Conservation (phyloP, 2,113 vertebrate genomes). For the Meleagris gallopavo region DNA sequence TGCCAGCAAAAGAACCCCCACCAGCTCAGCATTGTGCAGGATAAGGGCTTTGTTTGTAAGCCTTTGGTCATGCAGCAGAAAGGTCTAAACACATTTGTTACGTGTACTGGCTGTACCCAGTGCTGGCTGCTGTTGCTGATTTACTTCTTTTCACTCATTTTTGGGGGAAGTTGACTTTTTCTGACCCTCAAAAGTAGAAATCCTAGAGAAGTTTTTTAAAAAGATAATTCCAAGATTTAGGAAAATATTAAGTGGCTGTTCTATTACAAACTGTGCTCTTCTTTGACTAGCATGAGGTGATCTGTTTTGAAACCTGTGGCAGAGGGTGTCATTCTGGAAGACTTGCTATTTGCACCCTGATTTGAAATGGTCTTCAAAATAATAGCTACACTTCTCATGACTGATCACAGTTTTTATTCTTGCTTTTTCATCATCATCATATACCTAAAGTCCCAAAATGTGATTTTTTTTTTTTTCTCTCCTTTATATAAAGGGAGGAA, state of each 20-base stretch:
- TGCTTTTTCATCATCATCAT: neutral
- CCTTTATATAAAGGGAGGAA: neutral
- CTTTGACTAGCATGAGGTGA: neutral
- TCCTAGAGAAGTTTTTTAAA: neutral
- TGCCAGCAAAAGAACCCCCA: neutral
- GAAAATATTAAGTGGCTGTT: neutral
- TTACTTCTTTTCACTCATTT: neutral
- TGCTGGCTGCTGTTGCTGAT: constrained; percentile 15
- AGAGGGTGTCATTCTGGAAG: neutral
- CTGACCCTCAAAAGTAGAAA: neutral
- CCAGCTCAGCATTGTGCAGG: neutral
- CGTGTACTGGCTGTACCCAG: neutral
- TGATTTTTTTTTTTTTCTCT: neutral
- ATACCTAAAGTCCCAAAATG: neutral
- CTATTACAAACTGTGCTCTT: neutral
- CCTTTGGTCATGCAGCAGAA: neutral
- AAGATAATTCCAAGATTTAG: neutral
- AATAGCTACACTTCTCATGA: neutral
- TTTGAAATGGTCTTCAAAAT: neutral
- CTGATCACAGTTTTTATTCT: neutral
- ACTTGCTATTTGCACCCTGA: neutral
- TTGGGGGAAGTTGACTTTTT: neutral
- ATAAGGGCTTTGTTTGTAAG: constrained; percentile 12
- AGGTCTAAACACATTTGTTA: neutral
- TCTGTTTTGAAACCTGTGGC: neutral